Conservation (phyloP, 2,888 invertebrate species). For the Pantelozetes paolii region DNA sequence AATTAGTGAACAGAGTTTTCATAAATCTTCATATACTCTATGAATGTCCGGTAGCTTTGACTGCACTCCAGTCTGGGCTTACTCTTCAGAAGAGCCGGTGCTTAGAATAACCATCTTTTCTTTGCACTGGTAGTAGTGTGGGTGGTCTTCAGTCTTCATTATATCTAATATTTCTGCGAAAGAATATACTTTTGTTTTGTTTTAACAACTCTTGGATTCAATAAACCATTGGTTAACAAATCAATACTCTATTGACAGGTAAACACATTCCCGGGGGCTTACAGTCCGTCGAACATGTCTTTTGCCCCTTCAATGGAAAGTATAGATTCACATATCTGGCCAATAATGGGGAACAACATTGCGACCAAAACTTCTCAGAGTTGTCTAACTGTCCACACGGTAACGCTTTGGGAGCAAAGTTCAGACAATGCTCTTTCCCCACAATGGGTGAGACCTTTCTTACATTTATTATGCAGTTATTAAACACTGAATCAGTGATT, state of each 20-base stretch:
- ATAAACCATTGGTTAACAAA: not conserved
- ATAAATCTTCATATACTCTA: not conserved
- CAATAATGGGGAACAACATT: conserved; percentile 58
- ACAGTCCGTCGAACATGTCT: conserved; percentile 56
- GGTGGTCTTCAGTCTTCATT: conserved; percentile 19
- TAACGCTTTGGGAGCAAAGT: conserved; percentile 59
- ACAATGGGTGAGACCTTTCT: conserved; percentile 56
- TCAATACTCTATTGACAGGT: conserved; percentile 36
- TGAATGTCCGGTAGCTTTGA: conserved; percentile 7
- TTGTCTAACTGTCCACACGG: conserved; percentile 63
- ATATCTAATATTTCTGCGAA: not conserved
- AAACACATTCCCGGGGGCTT: conserved; percentile 42
- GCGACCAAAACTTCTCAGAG: conserved; percentile 59
- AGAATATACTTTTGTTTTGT: not conserved
- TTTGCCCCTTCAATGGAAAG: conserved; percentile 63
- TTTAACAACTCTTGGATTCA: not conserved
- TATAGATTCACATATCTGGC: conserved; percentile 60
- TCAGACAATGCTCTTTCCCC: conserved; percentile 59
- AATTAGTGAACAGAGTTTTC: conserved; percentile 6
- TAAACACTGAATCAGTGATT: too few relatives aligned
- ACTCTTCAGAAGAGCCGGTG: not conserved
- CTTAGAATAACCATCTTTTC: not conserved
- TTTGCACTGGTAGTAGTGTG: not conserved
- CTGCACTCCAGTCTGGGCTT: not conserved
- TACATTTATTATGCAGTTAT: too few relatives aligned